Conservation (phyloP, 1,140 invertebrate species). For the Cydia splendana region DNA sequence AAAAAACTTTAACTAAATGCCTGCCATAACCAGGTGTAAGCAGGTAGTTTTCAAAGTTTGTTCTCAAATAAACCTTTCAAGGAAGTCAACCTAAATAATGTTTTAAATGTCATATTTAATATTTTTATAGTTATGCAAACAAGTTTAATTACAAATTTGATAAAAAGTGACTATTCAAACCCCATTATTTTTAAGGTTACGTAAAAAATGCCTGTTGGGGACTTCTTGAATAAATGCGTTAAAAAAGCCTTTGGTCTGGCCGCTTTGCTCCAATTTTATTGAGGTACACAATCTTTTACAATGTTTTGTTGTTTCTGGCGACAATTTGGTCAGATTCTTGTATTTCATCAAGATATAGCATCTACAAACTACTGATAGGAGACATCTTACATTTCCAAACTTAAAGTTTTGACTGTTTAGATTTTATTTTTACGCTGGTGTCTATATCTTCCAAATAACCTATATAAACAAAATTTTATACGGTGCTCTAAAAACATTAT, state of each 20-base stretch:
- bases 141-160: conserved; percentile 21
- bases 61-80: conserved; percentile 1
- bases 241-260: neutral
- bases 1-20: neutral
- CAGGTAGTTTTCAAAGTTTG: neutral
- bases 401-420: no score
- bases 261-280: conserved; percentile 21
- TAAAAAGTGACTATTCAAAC: conserved; percentile 7
- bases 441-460: no score
- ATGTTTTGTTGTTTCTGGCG: neutral
- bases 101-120: neutral
- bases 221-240: neutral
- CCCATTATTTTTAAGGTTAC: conserved; percentile 9
- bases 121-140: conserved; percentile 20
- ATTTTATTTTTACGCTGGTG: no score
- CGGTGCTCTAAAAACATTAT: no score
- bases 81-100: neutral
- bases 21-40: neutral
- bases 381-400: no score
- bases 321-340: neutral
- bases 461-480: no score
- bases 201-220: neutral
- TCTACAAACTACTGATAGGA: no score
- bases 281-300: neutral
- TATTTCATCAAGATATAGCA: neutral